Conservation (phyloP, 2,888 invertebrate species). For the Calameuta idolon region DNA sequence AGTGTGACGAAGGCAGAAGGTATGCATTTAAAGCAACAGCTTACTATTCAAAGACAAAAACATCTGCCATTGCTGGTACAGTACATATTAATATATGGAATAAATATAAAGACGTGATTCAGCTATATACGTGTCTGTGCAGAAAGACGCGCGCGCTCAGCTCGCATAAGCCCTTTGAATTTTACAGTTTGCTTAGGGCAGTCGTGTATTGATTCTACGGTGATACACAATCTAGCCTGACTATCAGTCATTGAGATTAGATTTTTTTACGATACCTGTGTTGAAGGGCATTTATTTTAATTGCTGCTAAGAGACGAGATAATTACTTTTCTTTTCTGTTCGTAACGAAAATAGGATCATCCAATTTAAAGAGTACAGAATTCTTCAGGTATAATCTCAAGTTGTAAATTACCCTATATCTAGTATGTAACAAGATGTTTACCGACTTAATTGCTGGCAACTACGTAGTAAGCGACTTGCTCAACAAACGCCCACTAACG, state of each 20-base stretch:
- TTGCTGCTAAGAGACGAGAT: background rate
- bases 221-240: background rate
- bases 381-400: background rate
- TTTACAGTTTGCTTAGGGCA: background rate
- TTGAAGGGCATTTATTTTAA: background rate
- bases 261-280: background rate
- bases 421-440: slow-evolving; percentile 7
- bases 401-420: background rate
- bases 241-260: background rate
- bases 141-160: background rate
- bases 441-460: slow-evolving; percentile 8
- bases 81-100: background rate
- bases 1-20: background rate
- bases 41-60: background rate
- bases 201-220: background rate
- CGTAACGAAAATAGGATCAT: background rate
- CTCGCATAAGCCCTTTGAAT: background rate
- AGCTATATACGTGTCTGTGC: background rate
- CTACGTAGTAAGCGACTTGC: slow-evolving; percentile 10
- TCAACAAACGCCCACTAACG: slow-evolving; percentile 4
- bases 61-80: background rate
- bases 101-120: background rate
- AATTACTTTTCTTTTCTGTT: background rate
- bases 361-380: background rate
- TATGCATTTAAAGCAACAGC: background rate